Evolutionary conservation across 2,888 invertebrate genomes (phyloP).

Genomic region (Drosophila paranaensis): DNA sequence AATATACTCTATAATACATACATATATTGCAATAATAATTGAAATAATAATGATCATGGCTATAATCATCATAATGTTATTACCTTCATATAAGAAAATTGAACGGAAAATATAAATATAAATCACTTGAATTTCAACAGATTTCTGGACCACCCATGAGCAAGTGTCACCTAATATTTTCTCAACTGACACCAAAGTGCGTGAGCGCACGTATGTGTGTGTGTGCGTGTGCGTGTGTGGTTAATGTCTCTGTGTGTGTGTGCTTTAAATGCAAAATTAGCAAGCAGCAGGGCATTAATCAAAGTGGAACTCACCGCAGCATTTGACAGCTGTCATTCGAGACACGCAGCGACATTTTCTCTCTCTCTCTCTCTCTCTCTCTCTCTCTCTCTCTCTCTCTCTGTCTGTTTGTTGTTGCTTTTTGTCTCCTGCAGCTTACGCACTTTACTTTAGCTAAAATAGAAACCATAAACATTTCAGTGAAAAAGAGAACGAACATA

Average conservation of each 20-base stretch:
- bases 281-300: conserved; percentile 55
- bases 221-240: background rate
- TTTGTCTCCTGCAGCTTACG: conserved; percentile 67
- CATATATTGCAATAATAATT: background rate
- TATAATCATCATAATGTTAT: background rate
- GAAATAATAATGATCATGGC: background rate
- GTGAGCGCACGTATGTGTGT: conserved; percentile 15
- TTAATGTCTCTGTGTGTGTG: conserved; percentile 13
- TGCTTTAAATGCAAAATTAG: conserved; percentile 61
- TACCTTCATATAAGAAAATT: background rate
- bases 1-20: background rate
- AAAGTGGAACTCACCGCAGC: conserved; percentile 51
- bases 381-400: conserved; percentile 9
- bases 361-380: conserved; percentile 11
- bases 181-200: conserved; percentile 30
- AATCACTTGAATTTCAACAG: conserved; percentile 28
- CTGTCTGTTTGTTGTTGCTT: background rate
- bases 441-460: conserved; percentile 67
- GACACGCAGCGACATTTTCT: conserved; percentile 59
- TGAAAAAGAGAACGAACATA: background rate
- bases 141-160: conserved; percentile 30
- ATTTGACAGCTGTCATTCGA: conserved; percentile 74
- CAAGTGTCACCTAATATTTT: conserved; percentile 52
- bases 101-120: conserved; percentile 25
- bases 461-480: conserved; percentile 47